Evolutionary conservation across 2,113 vertebrate species (phyloP).

Genomic region (Heterocephalus glaber): DNA sequence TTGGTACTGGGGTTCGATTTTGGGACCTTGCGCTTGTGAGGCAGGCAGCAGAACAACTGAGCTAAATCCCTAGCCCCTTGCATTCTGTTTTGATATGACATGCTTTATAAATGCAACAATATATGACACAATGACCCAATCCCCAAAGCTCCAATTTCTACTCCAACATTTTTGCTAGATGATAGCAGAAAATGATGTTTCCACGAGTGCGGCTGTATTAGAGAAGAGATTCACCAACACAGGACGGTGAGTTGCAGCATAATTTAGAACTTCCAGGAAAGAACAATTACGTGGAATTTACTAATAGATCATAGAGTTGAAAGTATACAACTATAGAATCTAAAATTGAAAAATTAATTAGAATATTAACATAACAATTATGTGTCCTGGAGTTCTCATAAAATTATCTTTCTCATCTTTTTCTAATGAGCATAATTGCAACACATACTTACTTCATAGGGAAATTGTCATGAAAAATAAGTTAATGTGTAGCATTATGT

Average conservation of each 20-base stretch:
- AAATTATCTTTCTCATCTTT: neutral
- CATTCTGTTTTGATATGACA: neutral
- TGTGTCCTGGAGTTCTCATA: neutral
- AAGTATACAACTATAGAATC: neutral
- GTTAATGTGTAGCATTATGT: neutral
- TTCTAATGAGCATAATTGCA: neutral
- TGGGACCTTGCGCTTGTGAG: too few species aligned
- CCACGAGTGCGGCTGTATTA: neutral
- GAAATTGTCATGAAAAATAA: neutral
- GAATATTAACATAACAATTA: neutral
- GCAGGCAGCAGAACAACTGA: too few species aligned
- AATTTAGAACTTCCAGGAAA: neutral
- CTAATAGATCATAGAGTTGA: neutral
- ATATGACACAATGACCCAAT: neutral
- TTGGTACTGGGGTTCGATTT: too few species aligned
- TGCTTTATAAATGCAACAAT: neutral
- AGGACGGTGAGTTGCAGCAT: too few species aligned
- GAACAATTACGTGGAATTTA: neutral
- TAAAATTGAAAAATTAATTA: neutral
- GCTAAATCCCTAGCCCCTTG: too few species aligned
- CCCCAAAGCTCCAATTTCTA: neutral
- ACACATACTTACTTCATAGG: neutral
- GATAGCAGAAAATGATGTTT: neutral
- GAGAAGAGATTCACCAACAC: neutral
- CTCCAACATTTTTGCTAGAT: neutral